phyloP scores from a whole-genome alignment of 2,888 invertebrate genomes.

The Vesta saturnalis region DNA sequence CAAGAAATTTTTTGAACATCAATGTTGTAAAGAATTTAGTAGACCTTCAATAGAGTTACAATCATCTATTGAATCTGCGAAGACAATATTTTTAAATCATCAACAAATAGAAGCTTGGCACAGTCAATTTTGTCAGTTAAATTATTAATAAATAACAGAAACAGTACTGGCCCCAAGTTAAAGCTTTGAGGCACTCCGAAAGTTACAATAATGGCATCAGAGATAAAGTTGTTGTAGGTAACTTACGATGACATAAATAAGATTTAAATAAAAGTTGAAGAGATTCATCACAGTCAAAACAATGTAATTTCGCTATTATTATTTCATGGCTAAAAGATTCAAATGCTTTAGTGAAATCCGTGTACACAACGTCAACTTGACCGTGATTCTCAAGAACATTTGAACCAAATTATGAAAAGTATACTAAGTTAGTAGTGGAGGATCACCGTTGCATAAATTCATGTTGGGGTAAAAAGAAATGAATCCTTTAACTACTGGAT shows the following conservation, averaged over 20 bases:
- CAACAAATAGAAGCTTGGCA: not conserved
- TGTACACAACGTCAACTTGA: no score
- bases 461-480: not conserved
- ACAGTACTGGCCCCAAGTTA: not conserved
- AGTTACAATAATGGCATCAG: no score
- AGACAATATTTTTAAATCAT: not conserved
- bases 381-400: no score
- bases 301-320: not conserved
- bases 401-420: no score
- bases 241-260: no score
- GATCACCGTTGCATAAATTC: slow-evolving; percentile 1
- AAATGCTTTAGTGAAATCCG: slow-evolving; percentile 14
- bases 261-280: not conserved
- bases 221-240: no score
- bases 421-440: no score
- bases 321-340: not conserved
- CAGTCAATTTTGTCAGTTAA: not conserved
- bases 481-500: not conserved
- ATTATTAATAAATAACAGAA: slow-evolving; percentile 8
- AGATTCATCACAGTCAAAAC: not conserved
- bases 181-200: slow-evolving; percentile 13
- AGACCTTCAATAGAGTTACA: no score
- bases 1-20: no score
- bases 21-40: no score
- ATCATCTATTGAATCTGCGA: no score